phyloP scores from a whole-genome alignment of 2,888 invertebrate species.

The Andrena camellia region DNA sequence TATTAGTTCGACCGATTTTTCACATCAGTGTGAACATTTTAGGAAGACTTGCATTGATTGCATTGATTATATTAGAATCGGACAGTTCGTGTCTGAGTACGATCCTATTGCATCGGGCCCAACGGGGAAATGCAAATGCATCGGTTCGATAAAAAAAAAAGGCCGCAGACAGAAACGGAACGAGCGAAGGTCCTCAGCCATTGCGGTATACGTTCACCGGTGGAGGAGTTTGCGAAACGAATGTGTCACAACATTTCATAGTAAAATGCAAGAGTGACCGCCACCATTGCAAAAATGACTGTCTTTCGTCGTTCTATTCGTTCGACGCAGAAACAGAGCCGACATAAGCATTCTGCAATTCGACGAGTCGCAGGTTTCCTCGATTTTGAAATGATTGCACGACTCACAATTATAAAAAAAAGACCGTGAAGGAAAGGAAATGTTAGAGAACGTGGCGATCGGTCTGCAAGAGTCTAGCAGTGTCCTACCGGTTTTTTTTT shows the following conservation, averaged over 20 bases:
- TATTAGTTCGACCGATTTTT: neutral
- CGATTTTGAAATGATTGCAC: neutral
- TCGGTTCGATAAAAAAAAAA: conserved; percentile 2
- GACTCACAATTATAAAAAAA: neutral
- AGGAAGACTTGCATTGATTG: neutral
- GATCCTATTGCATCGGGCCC: conserved; percentile 3
- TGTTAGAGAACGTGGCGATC: neutral
- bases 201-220: conserved; percentile 46
- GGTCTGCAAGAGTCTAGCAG: conserved; percentile 20
- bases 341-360: conserved; percentile 7
- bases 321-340: conserved; percentile 28
- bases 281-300: conserved; percentile 46
- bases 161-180: conserved; percentile 19
- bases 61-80: neutral
- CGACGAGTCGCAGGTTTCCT: neutral
- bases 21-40: neutral
- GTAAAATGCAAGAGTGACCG: conserved; percentile 38
- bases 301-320: conserved; percentile 44
- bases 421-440: neutral
- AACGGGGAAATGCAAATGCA: conserved; percentile 13
- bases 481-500: conserved; percentile 27
- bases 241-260: conserved; percentile 56
- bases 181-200: conserved; percentile 37
- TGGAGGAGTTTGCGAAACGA: conserved; percentile 56
- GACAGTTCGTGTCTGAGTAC: neutral